Conservation (phyloP, 2,113 vertebrate species). For the Aptenodytes patagonicus region DNA sequence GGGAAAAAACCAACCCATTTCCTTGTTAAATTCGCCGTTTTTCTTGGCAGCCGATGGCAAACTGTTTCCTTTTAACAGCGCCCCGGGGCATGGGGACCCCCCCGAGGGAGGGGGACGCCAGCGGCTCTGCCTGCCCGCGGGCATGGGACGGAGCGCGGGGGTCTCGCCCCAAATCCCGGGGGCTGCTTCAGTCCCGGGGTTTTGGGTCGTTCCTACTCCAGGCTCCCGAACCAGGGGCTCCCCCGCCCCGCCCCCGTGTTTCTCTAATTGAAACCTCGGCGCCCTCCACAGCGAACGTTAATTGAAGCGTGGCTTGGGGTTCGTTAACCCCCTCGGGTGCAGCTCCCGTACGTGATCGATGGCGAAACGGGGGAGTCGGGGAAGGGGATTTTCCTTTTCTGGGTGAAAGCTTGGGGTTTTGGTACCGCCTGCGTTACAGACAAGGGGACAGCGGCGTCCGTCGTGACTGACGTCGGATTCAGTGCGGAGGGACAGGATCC, state of each 20-base stretch:
- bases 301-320: neutral
- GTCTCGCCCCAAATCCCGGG: neutral
- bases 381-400: neutral
- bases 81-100: too few relatives aligned
- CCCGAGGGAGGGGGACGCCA: too few relatives aligned
- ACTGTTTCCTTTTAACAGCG: accelerated
- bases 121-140: accelerated
- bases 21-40: neutral
- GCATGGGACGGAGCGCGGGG: accelerated
- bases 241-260: accelerated
- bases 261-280: neutral
- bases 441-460: neutral
- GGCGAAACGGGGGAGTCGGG: accelerated
- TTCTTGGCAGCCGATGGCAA: neutral
- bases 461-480: accelerated
- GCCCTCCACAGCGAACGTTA: neutral
- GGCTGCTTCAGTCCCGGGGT: too few relatives aligned
- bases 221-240: neutral
- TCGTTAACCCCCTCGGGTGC: neutral
- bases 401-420: neutral
- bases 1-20: neutral
- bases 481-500: accelerated
- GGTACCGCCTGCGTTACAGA: neutral
- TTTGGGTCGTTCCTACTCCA: accelerated
- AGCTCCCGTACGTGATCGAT: accelerated